Evolutionary conservation across 2,888 invertebrate genomes (phyloP).

Genomic region (Pammene aurita): DNA sequence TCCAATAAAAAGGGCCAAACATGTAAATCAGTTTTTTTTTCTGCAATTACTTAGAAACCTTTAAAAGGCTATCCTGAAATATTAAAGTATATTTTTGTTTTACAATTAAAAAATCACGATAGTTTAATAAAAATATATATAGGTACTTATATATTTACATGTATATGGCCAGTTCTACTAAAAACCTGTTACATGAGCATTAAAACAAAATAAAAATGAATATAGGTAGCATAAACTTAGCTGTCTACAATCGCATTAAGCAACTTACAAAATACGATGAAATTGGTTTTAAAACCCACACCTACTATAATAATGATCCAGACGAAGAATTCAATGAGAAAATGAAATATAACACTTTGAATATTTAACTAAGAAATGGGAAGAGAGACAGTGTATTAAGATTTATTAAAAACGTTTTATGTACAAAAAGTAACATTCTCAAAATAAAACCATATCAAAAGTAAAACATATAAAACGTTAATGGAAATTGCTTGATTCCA

Average conservation of each 20-base stretch:
- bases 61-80: too few relatives aligned
- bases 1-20: neutral
- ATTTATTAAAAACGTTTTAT: slow-evolving; percentile 16
- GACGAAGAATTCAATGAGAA: neutral
- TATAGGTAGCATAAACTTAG: neutral
- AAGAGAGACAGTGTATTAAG: neutral
- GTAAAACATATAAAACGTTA: slow-evolving; percentile 4
- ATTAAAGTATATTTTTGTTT: too few relatives aligned
- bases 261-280: too few relatives aligned
- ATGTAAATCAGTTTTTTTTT: neutral
- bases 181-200: neutral
- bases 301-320: neutral
- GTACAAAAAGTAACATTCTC: slow-evolving; percentile 29
- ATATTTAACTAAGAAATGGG: slow-evolving; percentile 9
- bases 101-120: too few relatives aligned
- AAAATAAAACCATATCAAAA: slow-evolving; percentile 30
- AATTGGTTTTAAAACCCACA: too few relatives aligned
- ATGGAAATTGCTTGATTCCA: slow-evolving; percentile 21
- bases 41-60: neutral
- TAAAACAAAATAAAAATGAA: neutral
- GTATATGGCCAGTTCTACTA: neutral
- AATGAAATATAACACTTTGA: slow-evolving; percentile 6
- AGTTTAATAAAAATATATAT: too few relatives aligned
- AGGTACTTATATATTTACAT: too few relatives aligned
- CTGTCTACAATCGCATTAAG: too few relatives aligned